Evolutionary conservation across 2,113 vertebrate species (phyloP), one percentile per base, ranked within the genome.

Genomic region (Silurus meridionalis): DNA sequence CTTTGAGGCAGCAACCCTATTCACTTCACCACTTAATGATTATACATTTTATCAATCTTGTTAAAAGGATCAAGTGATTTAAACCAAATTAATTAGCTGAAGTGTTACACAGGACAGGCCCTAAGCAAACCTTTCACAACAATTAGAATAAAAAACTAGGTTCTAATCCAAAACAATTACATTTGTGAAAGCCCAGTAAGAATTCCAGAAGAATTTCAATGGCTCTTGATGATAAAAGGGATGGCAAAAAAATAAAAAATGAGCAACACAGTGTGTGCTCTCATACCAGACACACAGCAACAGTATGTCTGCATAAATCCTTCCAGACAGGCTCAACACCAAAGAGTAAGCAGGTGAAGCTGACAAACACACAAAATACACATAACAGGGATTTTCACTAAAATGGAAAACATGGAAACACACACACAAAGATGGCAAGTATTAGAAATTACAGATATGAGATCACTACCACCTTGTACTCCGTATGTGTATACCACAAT

Each of bases 61-160:
- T 87, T 90, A 85, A 91, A 37, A 87, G n/a, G 74, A 89, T 89
- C 77, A 78, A 72, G 84, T 69, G 28, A 78, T 53, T 87, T 83
- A 37, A 88, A 46, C 85, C 77, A 84, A 89, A 91, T 90, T 72
- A 91, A 90, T 91, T 82, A 90, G 83, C 60, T 13, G 85, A 89
- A 89, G 78, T 89, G 80, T 87, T 88, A 71, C 28, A 85, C 72
- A 85, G 78, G 79, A 80, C 46, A 83, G 86, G 85, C 37, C 25
- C 17, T 37, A 84, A 66, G 78, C 82, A 87, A 78, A 67, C 53
- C 63, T 58, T 66, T 83, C 48, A 63, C 48, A 28, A 8, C 21
- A 28, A 85, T 80, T 58, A 63, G 28, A 63, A 13, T 25, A n/a
- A 15, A 23, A 80, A 80, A 80, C 50, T 4, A 23, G 53, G 37